These are phyloP conservation scores for Venustaconcha ellipsiformis DNA, from an alignment of 1,140 invertebrate species.

Conservation along the genomic window DNA sequence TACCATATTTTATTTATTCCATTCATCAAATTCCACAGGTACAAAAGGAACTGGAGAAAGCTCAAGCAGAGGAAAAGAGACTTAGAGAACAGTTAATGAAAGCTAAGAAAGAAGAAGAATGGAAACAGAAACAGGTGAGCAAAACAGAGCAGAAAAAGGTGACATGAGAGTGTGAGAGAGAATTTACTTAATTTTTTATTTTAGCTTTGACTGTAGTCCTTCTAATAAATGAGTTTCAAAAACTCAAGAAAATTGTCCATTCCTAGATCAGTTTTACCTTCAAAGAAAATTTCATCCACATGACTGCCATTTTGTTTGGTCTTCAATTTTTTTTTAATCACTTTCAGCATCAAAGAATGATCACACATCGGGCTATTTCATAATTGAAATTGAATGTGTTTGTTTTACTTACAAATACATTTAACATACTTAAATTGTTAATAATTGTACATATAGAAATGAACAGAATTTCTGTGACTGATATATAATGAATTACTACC, in stretches of 20 bases:
- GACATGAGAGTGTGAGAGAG: neutral
- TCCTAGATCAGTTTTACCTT: neutral
- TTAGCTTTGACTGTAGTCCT: neutral
- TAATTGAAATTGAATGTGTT: too few species aligned
- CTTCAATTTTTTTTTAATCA: neutral
- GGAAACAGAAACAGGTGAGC: conserved; percentile 57
- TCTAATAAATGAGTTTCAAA: neutral
- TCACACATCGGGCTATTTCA: too few species aligned
- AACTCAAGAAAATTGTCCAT: neutral
- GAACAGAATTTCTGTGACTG: too few species aligned
- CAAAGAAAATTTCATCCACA: neutral
- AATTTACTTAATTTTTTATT: neutral
- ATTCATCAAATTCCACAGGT: conserved; percentile 43
- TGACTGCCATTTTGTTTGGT: neutral
- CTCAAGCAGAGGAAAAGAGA: conserved; percentile 58
- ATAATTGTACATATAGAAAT: too few species aligned
- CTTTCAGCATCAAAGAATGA: too few species aligned
- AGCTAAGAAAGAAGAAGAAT: conserved; percentile 53
- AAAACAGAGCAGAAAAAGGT: neutral
- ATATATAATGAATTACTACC: too few species aligned
- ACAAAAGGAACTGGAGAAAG: conserved; percentile 65
- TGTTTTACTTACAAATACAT: too few species aligned
- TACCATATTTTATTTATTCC: neutral
- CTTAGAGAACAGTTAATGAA: conserved; percentile 54
- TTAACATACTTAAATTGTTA: too few species aligned